Conservation (phyloP, 2,797 vertebrate species). For the Borostomias antarcticus region DNA sequence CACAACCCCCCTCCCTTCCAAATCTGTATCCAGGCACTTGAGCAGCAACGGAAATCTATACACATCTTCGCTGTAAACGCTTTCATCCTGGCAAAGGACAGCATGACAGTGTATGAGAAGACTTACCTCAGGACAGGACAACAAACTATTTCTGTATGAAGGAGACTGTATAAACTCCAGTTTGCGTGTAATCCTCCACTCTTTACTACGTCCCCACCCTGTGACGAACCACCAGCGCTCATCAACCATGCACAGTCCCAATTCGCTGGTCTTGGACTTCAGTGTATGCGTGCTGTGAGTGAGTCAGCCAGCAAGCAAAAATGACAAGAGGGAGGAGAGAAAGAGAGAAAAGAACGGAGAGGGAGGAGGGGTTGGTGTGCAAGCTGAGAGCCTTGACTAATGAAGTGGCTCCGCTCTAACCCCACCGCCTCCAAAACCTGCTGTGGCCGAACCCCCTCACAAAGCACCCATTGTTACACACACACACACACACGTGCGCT, state of each 20-base stretch:
- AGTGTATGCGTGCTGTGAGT: too few species aligned
- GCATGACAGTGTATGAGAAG: not conserved
- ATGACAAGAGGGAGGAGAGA: constrained; percentile 17
- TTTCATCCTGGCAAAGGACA: constrained; percentile 5
- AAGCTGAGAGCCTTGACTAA: constrained; percentile 69
- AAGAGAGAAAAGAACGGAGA: constrained; percentile 24
- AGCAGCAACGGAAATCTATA: not conserved
- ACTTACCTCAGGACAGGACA: constrained; percentile 52
- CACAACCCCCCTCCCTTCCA: constrained; percentile 31
- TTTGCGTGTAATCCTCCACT: too few species aligned
- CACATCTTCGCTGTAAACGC: not conserved
- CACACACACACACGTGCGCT: not conserved
- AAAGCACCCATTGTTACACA: constrained; percentile 74
- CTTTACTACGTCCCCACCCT: constrained; percentile 18
- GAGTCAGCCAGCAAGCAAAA: constrained; percentile 41
- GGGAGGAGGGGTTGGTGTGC: constrained; percentile 53
- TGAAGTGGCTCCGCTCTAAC: constrained; percentile 73
- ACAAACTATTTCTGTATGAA: not conserved
- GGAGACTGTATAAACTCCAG: constrained; percentile 5
- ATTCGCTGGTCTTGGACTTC: not conserved
- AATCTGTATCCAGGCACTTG: not conserved
- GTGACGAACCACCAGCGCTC: constrained; percentile 15
- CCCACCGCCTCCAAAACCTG: too few species aligned
- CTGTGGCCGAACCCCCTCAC: constrained; percentile 66
- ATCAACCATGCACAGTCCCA: constrained; percentile 35